phyloP scores from a whole-genome alignment of 1,140 invertebrate genomes.

The roundworm (Caenorhabditis elegans) region DNA sequence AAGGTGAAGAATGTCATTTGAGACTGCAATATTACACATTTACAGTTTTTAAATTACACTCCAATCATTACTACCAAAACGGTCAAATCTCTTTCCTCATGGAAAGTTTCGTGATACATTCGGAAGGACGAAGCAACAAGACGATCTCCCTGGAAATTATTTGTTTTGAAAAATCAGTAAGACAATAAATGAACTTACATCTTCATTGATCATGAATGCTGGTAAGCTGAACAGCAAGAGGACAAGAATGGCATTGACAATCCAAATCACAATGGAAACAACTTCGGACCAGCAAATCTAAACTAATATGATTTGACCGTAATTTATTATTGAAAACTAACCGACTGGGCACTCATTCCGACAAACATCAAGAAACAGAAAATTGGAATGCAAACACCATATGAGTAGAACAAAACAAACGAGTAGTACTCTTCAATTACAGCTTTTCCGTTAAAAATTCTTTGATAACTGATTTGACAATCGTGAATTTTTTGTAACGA shows the following conservation, averaged over 20 bases:
- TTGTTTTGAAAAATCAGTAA: neutral
- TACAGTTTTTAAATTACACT: neutral
- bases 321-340: neutral
- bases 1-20: conserved; percentile 40
- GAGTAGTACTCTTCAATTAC: conserved; percentile 37
- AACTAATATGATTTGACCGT: neutral
- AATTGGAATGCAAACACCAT: conserved; percentile 36
- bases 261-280: conserved; percentile 31
- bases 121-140: conserved; percentile 32
- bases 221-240: conserved; percentile 27
- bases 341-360: conserved; percentile 11
- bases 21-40: neutral
- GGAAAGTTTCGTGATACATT: conserved; percentile 41
- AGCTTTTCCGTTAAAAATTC: conserved; percentile 26
- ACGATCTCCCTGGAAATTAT: conserved; percentile 34
- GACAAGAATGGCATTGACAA: conserved; percentile 1
- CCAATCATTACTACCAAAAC: conserved; percentile 6
- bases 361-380: conserved; percentile 37
- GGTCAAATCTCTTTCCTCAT: conserved; percentile 29
- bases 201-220: conserved; percentile 41
- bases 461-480: conserved; percentile 25
- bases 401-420: conserved; percentile 34
- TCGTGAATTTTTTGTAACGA: conserved; percentile 30
- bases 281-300: neutral
- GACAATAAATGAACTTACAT: neutral